phyloP scores from a whole-genome alignment of 1,140 invertebrate species.

The Diplogasteroides magnus region DNA sequence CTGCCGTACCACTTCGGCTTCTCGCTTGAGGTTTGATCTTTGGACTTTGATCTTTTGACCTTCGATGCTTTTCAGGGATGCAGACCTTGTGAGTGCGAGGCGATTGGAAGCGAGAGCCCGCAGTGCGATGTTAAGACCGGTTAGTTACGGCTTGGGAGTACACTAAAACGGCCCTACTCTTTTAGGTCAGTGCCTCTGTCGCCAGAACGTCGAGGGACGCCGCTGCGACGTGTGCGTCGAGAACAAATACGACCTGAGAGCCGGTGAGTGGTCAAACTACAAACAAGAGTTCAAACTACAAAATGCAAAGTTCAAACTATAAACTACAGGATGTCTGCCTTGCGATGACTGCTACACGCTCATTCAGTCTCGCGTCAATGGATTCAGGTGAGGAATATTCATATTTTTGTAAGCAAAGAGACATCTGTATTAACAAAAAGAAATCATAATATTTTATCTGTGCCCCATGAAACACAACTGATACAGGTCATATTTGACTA shows the following conservation, averaged over 20 bases:
- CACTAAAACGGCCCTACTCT: not conserved
- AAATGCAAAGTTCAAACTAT: too few relatives aligned
- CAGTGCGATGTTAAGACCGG: conserved; percentile 47
- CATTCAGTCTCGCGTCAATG: conserved; percentile 48
- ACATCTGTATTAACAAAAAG: too few relatives aligned
- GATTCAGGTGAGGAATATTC: conserved; percentile 21
- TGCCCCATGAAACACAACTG: too few relatives aligned
- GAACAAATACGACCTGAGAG: conserved; percentile 34
- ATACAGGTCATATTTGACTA: too few relatives aligned
- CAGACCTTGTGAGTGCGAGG: conserved; percentile 47
- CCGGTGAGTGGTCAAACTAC: too few relatives aligned
- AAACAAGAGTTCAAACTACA: too few relatives aligned
- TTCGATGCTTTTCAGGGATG: too few relatives aligned
- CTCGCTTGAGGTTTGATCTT: too few relatives aligned
- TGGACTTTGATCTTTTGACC: too few relatives aligned
- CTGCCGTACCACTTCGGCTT: conserved; percentile 81
- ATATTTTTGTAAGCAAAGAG: too few relatives aligned
- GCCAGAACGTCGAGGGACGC: conserved; percentile 89
- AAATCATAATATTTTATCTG: too few relatives aligned
- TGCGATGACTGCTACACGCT: conserved; percentile 54
- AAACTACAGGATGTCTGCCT: conserved; percentile 45
- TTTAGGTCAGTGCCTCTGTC: conserved; percentile 75
- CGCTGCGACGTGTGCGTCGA: conserved; percentile 79
- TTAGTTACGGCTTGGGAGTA: conserved; percentile 6
- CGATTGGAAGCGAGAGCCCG: conserved; percentile 40